Evolutionary conservation across 2,113 vertebrate species (phyloP), one percentile per base, ranked within the genome.

Genomic region (Cairina moschata): DNA sequence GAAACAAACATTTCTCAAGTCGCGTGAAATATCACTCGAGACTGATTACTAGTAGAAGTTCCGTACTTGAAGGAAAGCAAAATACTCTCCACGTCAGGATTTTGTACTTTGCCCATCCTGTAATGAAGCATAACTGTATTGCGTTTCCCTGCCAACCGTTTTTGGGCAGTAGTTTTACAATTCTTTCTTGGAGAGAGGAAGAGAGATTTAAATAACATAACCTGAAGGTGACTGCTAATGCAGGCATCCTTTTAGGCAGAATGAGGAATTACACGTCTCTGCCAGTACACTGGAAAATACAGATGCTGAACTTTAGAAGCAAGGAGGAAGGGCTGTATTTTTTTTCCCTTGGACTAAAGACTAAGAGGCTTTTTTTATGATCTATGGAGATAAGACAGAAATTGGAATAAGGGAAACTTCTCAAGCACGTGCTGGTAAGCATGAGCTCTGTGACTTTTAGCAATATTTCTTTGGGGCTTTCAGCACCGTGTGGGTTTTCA

Each of bases 201-300:
- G 28, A 76, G 63, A 65, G 72, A 18, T 88, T 69, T 66, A 65
- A 72, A 8, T 56, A 67, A 14, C 8, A 0, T 55, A 31, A 55
- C 32, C 40, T 8, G 44, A 40, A 52, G 36, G 36, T 22, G 40
- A 28, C 31, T 44, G 65, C 56, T 58, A 5, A 13, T 34, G 52
- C 52, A 31, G 79, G 40, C 3, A 1, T 52, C 50, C 1, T 3
- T 29, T 23, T 13, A 3, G n/a, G 54, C 59, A 7, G 59, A 29
- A 2, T 0, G 1, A 86, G 83, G 60, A 80, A 0, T 32, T 25
- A 26, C 28, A 0, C 3, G 7, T n/a, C 59, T 62, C n/a, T 71
- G 65, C 79, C 63, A 1, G 5, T n/a, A 2, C 1, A 1, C 65
- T 54, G 84, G 52, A 17, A 71, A 22, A 68, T 32, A 4, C 63